Evolutionary conservation across 2,888 invertebrate species (phyloP).

Genomic region (Chrysolina haemoptera): DNA sequence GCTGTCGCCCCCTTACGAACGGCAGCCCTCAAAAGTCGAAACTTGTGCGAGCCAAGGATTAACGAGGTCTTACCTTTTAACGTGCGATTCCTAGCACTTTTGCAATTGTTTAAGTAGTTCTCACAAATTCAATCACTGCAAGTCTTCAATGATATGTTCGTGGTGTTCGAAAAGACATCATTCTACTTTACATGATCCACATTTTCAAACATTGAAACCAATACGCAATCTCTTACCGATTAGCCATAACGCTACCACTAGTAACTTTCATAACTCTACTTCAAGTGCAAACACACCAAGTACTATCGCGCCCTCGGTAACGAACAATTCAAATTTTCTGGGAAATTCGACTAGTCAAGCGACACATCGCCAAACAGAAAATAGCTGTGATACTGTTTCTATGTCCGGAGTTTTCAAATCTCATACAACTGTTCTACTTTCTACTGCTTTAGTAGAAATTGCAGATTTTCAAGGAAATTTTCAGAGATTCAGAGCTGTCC

Average conservation of each 20-base stretch:
- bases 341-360: background rate
- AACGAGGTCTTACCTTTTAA: no score
- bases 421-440: background rate
- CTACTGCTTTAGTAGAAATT: background rate
- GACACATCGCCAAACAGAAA: background rate
- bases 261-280: background rate
- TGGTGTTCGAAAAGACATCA: background rate
- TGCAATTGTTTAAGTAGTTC: background rate
- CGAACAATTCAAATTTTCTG: background rate
- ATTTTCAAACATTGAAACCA: background rate
- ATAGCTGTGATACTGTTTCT: background rate
- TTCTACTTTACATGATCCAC: background rate
- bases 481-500: background rate
- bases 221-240: background rate
- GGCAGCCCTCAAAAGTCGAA: no score
- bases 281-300: background rate
- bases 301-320: background rate
- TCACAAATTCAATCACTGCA: constrained; percentile 1
- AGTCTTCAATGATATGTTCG: constrained; percentile 1
- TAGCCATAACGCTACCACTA: background rate
- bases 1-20: no score
- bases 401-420: background rate
- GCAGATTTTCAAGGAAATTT: background rate
- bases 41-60: no score
- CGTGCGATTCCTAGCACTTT: no score